phyloP scores from a whole-genome alignment of 2,797 vertebrate genomes.

The Oreochromis mossambicus region DNA sequence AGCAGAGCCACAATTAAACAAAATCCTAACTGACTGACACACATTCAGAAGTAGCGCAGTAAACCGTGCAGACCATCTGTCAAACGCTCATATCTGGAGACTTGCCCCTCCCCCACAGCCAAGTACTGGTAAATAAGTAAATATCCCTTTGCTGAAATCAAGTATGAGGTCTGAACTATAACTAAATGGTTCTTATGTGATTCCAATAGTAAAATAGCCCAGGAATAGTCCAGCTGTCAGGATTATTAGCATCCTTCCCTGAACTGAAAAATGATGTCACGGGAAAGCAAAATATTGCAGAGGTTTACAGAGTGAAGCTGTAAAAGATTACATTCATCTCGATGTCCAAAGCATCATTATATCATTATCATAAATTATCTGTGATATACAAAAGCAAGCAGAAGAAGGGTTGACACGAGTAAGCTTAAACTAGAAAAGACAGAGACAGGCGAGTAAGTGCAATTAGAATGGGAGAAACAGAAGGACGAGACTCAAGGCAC shows the following conservation, averaged over 20 bases:
- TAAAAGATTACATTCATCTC: not conserved
- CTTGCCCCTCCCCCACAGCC: constrained; percentile 31
- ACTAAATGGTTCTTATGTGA: not conserved
- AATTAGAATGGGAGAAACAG: not conserved
- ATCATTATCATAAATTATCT: not conserved
- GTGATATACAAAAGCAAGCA: not conserved
- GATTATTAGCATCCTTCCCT: not conserved
- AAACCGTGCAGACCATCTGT: constrained; percentile 64
- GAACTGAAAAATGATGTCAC: not conserved
- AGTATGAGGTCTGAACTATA: not conserved
- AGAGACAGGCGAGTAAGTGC: not conserved
- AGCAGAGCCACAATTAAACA: constrained; percentile 7
- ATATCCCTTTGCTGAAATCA: constrained; percentile 14
- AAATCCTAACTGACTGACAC: constrained; percentile 38
- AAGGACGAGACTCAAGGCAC: not conserved
- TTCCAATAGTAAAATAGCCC: not conserved
- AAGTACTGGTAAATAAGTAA: constrained; percentile 21
- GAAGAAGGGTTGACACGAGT: not conserved
- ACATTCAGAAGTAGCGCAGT: constrained; percentile 52
- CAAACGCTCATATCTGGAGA: constrained; percentile 26
- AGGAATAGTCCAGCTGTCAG: not conserved
- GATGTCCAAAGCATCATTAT: not conserved
- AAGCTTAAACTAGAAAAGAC: not conserved
- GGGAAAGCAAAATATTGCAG: not conserved
- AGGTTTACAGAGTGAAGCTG: not conserved